Conservation (phyloP, 2,797 vertebrate genomes). For the Argentina silus region DNA sequence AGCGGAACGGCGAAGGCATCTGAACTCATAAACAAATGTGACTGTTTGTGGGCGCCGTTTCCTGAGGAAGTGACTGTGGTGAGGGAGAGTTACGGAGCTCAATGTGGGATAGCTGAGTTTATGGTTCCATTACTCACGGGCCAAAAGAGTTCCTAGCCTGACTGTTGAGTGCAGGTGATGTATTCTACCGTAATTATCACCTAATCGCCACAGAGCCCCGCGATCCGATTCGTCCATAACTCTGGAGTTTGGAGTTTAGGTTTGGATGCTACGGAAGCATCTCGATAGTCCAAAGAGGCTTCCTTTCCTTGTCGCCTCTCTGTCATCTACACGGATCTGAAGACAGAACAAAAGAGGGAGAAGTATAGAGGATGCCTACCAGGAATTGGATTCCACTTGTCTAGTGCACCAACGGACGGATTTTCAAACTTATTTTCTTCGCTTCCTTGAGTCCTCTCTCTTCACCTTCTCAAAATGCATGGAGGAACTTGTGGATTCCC, state of each 20-base stretch:
- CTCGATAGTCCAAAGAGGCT: constrained; percentile 25
- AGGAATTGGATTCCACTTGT: neutral
- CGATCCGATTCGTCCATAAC: constrained; percentile 21
- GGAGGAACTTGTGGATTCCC: too few relatives aligned
- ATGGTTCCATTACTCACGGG: constrained; percentile 68
- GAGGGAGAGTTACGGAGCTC: constrained; percentile 55
- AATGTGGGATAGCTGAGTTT: constrained; percentile 57
- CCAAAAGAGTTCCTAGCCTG: constrained; percentile 35
- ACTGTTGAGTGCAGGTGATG: constrained; percentile 69
- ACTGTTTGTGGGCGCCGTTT: constrained; percentile 33
- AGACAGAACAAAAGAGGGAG: neutral
- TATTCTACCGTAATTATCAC: constrained; percentile 70
- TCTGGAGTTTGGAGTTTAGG: neutral
- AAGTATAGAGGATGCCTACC: neutral
- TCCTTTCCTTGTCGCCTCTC: neutral
- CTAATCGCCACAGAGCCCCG: constrained; percentile 55
- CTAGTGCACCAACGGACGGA: neutral
- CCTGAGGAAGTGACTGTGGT: constrained; percentile 41
- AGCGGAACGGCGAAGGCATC: constrained; percentile 57
- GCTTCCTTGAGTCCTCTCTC: too few relatives aligned
- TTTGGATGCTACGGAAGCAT: constrained; percentile 23
- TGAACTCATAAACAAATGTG: constrained; percentile 69
- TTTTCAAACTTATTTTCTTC: neutral
- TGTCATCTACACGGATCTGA: neutral
- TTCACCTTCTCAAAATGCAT: too few relatives aligned